Evolutionary conservation across 2,113 vertebrate species (phyloP).

Genomic region (Carlito syrichta): DNA sequence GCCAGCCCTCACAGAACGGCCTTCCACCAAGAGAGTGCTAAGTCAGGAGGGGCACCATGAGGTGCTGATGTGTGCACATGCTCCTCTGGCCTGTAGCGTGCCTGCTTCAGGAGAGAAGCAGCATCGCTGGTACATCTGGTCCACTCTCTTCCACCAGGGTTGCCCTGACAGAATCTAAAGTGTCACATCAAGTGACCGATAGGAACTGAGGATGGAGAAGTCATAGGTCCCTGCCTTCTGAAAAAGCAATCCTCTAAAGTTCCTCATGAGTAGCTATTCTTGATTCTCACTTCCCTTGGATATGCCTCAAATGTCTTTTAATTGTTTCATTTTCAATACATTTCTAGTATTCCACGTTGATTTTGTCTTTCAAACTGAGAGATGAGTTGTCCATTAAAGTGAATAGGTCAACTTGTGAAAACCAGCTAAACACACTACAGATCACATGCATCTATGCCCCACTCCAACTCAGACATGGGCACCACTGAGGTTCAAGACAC

Average conservation of each 20-base stretch:
- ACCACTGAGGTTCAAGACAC: background rate
- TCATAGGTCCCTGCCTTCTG: background rate
- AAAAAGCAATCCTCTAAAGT: background rate
- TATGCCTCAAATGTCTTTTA: background rate
- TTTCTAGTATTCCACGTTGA: background rate
- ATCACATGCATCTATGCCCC: too few relatives aligned
- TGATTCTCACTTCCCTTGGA: background rate
- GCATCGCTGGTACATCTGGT: background rate
- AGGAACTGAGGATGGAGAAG: background rate
- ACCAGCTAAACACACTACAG: background rate
- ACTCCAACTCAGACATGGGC: background rate
- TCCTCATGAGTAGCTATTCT: background rate
- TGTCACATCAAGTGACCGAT: background rate
- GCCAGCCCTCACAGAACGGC: fast-evolving
- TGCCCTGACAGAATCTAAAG: background rate
- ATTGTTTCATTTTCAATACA: conserved; percentile 11
- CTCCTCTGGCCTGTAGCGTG: background rate
- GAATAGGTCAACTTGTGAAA: background rate
- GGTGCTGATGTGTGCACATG: fast-evolving
- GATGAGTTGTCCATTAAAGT: background rate
- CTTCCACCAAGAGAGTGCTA: too few relatives aligned
- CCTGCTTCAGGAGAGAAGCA: background rate
- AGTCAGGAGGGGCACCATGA: background rate
- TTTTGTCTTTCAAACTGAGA: background rate
- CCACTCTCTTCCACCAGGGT: too few relatives aligned